Evolutionary conservation across 2,113 vertebrate genomes (phyloP).

Genomic region (Sinocyclocheilus rhinocerous): DNA sequence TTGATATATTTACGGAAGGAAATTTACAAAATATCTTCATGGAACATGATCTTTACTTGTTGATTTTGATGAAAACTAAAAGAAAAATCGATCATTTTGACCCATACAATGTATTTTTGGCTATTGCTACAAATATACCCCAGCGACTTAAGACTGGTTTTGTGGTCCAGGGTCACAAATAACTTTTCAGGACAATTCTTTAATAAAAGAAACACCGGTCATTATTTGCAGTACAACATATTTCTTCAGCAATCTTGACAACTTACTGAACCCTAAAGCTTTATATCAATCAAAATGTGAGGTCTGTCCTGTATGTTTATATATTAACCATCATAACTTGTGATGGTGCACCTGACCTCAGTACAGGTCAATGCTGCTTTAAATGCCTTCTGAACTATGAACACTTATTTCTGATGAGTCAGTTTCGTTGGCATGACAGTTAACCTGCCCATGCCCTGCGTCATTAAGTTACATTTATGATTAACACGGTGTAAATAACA

Average conservation of each 20-base stretch:
- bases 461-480: neutral
- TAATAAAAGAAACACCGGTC: neutral
- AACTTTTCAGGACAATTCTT: neutral
- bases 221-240: neutral
- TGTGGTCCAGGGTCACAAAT: too few species aligned
- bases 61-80: too few species aligned
- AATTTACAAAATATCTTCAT: too few species aligned
- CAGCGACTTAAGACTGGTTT: too few species aligned
- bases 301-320: constrained; percentile 11
- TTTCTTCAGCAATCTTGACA: neutral
- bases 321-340: neutral
- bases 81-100: too few species aligned
- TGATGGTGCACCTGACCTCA: constrained; percentile 14
- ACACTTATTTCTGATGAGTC: constrained; percentile 21
- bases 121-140: too few species aligned
- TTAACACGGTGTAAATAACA: neutral
- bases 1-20: too few species aligned
- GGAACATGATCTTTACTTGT: too few species aligned
- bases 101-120: too few species aligned
- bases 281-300: neutral
- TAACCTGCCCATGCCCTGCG: neutral
- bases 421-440: neutral
- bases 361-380: neutral
- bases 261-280: neutral
- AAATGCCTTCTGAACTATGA: neutral